phyloP scores from a whole-genome alignment of 2,888 invertebrate genomes.

The Halictus quadricinctus region DNA sequence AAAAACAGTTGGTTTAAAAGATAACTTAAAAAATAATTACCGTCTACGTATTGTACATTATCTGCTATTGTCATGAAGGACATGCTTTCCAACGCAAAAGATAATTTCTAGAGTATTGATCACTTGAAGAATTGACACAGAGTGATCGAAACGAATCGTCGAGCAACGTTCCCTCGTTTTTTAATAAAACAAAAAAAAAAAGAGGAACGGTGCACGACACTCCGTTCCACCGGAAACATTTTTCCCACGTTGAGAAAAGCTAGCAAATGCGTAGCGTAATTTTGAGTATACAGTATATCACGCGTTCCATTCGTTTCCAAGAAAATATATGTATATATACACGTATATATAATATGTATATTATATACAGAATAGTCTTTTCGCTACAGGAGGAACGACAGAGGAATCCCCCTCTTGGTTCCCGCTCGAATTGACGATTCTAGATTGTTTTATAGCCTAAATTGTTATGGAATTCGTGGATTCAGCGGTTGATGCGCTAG shows the following conservation, averaged over 20 bases:
- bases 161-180: not conserved
- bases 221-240: not conserved
- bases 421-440: slow-evolving; percentile 17
- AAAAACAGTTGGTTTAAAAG: not conserved
- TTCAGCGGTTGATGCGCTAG: slow-evolving; percentile 3
- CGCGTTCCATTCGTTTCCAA: slow-evolving; percentile 16
- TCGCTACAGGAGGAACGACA: not conserved
- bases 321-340: slow-evolving; percentile 19
- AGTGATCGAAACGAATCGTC: not conserved
- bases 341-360: slow-evolving; percentile 4
- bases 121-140: not conserved
- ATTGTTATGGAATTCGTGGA: not conserved
- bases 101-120: not conserved
- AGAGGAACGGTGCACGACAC: not conserved
- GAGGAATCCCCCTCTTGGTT: not conserved
- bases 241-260: slow-evolving; percentile 29
- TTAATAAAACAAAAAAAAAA: not conserved
- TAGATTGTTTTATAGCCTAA: slow-evolving; percentile 16
- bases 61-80: slow-evolving; percentile 22
- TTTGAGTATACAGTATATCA: not conserved
- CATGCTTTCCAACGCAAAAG: not conserved
- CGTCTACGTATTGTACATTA: not conserved
- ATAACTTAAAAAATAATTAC: slow-evolving; percentile 23
- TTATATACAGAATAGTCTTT: slow-evolving; percentile 21
- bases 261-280: slow-evolving; percentile 6